Base-by-base conservation (phyloP, 2,113 vertebrate genomes). In the Pampusana beccarii region DNA sequence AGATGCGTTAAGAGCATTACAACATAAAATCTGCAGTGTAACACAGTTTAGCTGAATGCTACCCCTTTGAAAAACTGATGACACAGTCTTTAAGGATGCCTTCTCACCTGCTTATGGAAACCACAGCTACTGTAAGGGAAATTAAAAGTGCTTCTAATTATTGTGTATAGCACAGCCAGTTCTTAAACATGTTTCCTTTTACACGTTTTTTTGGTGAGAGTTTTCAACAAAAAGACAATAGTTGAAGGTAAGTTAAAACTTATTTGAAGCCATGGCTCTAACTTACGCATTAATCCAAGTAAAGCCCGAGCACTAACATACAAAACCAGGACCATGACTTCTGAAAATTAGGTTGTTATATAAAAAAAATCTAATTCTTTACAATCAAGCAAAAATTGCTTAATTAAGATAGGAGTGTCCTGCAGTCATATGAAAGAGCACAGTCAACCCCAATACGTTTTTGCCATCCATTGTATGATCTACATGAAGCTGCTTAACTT, bases 1-100 rank as follows among this genome's bases (percentile, higher is more conserved):
- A 62, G 36, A 82, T 36, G 56, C 3, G 4, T 85, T 94, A 96
- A 93, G 74, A 77, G 80, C 84, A 93, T 91, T 85, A 91, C 46
- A 85, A 82, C 51, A 31, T 29, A n/a, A 93, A 88, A 56, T 62
- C 80, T 89, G 36, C 36, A 12, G 8, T 17, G 1, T 51, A 93
- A 79, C 17, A 85, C 74, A 31, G 36, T 57, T 91, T 28, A 64
- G 53, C 42, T 87, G 70, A 72, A 87, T 12, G 25, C 17, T 84
- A 24, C n/a, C n/a, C n/a, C 21, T 86, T 58, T 44, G 67, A 34
- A 86, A 74, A 90, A 65, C 0, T 42, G 80, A 64, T 65, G 29
- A 31, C 53, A 58, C 5, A 38, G 58, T 54, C 62, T 60, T 38
- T 42, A 79, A 29, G 44, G 36, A 73, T 46, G 46, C 29, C 31